These are phyloP conservation scores for Dryocosmus kuriphilus DNA, from an alignment of 2,888 invertebrate genomes.

Conservation along the genomic window DNA sequence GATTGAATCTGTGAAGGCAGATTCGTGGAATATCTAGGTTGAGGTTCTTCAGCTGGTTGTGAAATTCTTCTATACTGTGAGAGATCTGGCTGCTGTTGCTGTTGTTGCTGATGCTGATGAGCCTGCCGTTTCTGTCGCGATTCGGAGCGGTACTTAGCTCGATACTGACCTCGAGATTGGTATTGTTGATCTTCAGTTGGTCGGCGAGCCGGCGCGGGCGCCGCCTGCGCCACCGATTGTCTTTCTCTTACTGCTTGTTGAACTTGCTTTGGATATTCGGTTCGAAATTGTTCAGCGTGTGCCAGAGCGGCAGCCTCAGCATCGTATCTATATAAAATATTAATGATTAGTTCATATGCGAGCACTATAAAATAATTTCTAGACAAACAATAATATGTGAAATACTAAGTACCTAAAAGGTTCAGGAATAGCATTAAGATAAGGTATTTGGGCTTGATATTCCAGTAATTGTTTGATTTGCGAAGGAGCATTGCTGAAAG, in stretches of 20 bases:
- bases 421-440: conserved; percentile 72
- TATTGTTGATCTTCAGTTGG: conserved; percentile 53
- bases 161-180: conserved; percentile 61
- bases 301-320: conserved; percentile 55
- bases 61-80: conserved; percentile 65
- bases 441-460: conserved; percentile 73
- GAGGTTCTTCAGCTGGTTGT: conserved; percentile 65
- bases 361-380: too few species aligned
- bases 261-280: conserved; percentile 61
- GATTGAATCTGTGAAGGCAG: conserved; percentile 67
- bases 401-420: conserved; percentile 65
- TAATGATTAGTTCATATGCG: too few species aligned
- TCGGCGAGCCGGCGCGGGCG: conserved; percentile 47
- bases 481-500: conserved; percentile 69
- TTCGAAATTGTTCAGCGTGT: conserved; percentile 60
- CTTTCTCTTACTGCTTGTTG: conserved; percentile 44
- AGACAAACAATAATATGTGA: too few species aligned
- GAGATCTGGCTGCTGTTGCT: conserved; percentile 59
- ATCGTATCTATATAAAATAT: conserved; percentile 56
- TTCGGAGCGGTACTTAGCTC: conserved; percentile 61
- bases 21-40: conserved; percentile 69
- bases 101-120: conserved; percentile 51
- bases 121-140: conserved; percentile 64
- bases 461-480: conserved; percentile 71
- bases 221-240: conserved; percentile 23